Evolutionary conservation across 2,797 vertebrate species (phyloP).

Genomic region (Molossus molossus): DNA sequence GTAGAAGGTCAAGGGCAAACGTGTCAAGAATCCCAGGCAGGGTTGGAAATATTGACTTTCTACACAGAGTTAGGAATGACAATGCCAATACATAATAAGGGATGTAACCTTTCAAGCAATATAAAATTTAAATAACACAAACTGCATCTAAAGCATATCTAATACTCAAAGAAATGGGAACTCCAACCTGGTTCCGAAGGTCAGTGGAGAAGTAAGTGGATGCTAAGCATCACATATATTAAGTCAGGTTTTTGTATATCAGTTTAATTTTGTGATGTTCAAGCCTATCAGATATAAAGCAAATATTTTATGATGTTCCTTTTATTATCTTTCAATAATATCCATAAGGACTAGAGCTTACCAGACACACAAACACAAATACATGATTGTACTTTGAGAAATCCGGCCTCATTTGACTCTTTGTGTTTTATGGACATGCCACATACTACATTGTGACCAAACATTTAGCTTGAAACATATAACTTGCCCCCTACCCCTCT

Average conservation of each 20-base stretch:
- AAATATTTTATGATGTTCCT: background rate
- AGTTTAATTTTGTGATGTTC: background rate
- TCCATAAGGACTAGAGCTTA: background rate
- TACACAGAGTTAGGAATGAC: background rate
- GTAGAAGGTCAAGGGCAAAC: background rate
- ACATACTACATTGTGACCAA: background rate
- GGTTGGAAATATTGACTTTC: background rate
- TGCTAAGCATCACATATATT: background rate
- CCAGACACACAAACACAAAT: background rate
- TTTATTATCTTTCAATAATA: background rate
- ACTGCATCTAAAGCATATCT: background rate
- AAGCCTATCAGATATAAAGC: background rate
- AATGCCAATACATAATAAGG: background rate
- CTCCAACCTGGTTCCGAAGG: background rate
- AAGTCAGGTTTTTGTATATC: background rate
- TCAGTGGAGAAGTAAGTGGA: background rate
- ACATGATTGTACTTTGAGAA: background rate
- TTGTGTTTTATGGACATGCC: background rate
- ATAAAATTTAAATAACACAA: background rate
- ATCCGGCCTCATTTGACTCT: background rate
- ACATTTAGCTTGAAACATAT: background rate
- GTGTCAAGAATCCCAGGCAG: background rate
- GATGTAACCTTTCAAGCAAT: background rate
- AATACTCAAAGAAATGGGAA: background rate
- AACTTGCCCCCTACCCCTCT: rapidly evolving